These are phyloP conservation scores for Porites evermanni DNA, from an alignment of 92 coral and sea anemone genomes.

Conservation along the genomic window DNA sequence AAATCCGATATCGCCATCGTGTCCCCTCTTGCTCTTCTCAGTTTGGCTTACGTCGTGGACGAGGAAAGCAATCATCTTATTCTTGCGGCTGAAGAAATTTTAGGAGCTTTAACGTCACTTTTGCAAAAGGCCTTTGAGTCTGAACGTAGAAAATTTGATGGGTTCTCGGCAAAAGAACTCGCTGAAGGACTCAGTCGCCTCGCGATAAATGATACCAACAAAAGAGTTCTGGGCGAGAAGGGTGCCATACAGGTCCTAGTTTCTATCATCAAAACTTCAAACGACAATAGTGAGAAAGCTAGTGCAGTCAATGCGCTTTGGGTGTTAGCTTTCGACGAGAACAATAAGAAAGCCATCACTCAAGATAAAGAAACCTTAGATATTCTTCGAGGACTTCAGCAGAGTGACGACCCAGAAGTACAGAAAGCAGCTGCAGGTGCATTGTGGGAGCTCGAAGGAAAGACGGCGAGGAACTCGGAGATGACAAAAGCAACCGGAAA, in stretches of 20 bases:
- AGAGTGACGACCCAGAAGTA: constrained; percentile 41
- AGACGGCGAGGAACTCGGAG: constrained; percentile 22
- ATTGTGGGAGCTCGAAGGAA: constrained; percentile 78
- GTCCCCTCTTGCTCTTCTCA: constrained; percentile 48
- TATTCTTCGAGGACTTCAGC: constrained; percentile 41
- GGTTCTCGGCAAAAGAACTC: constrained; percentile 65
- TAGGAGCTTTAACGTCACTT: constrained; percentile 41
- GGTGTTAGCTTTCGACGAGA: constrained; percentile 77
- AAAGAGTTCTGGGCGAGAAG: constrained; percentile 49
- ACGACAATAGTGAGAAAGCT: constrained; percentile 48
- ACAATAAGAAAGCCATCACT: constrained; percentile 55
- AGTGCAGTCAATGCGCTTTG: constrained; percentile 67
- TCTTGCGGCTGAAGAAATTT: constrained; percentile 38
- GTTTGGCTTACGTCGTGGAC: constrained; percentile 60
- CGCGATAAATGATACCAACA: constrained; percentile 60
- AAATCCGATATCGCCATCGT: constrained; percentile 47
- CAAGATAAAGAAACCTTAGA: constrained; percentile 41
- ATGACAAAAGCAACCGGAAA: constrained; percentile 10
- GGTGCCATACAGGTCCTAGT: constrained; percentile 70
- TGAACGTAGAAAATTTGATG: constrained; percentile 46
- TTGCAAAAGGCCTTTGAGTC: constrained; percentile 43
- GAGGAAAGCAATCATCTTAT: constrained; percentile 60
- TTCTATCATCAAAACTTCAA: constrained; percentile 56
- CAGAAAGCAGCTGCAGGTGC: constrained; percentile 77
- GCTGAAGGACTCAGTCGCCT: constrained; percentile 63